phyloP scores from a whole-genome alignment of 2,888 invertebrate genomes.

The Polymixis lichenea region DNA sequence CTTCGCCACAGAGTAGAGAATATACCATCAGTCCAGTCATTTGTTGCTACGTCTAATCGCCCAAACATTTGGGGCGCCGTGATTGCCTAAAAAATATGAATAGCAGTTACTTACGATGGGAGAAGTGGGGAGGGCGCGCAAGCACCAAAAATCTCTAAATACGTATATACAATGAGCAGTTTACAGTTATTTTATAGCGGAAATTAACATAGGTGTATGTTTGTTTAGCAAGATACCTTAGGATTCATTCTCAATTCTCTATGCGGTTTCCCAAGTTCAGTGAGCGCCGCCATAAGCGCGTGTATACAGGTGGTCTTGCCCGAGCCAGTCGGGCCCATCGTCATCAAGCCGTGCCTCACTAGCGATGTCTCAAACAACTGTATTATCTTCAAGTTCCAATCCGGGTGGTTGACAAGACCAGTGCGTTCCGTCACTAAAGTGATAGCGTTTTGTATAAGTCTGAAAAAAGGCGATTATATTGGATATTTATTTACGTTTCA shows the following conservation, averaged over 20 bases:
- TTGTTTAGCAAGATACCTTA: conserved; percentile 88
- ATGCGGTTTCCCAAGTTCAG: conserved; percentile 94
- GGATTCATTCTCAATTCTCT: conserved; percentile 97
- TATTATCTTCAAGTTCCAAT: conserved; percentile 96
- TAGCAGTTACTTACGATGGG: too few species aligned
- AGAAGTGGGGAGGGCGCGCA: too few species aligned
- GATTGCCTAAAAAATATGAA: conserved; percentile 91
- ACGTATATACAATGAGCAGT: neutral
- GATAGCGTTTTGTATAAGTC: conserved; percentile 95
- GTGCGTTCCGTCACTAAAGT: conserved; percentile 91
- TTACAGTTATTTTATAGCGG: neutral
- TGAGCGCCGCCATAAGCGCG: conserved; percentile 94
- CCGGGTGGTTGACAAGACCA: conserved; percentile 94
- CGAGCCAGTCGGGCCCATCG: conserved; percentile 96
- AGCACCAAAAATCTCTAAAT: neutral
- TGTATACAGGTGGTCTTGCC: conserved; percentile 96
- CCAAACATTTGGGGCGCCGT: conserved; percentile 98
- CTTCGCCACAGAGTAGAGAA: conserved; percentile 97
- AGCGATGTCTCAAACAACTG: conserved; percentile 96
- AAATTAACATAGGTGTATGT: neutral
- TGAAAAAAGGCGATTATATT: conserved; percentile 71
- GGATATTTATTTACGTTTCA: too few species aligned
- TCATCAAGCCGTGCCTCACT: conserved; percentile 97
- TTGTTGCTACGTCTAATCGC: conserved; percentile 96
- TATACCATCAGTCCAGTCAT: conserved; percentile 99